Evolutionary conservation across 2,888 invertebrate genomes (phyloP).

Genomic region (Apotomis betuletana): DNA sequence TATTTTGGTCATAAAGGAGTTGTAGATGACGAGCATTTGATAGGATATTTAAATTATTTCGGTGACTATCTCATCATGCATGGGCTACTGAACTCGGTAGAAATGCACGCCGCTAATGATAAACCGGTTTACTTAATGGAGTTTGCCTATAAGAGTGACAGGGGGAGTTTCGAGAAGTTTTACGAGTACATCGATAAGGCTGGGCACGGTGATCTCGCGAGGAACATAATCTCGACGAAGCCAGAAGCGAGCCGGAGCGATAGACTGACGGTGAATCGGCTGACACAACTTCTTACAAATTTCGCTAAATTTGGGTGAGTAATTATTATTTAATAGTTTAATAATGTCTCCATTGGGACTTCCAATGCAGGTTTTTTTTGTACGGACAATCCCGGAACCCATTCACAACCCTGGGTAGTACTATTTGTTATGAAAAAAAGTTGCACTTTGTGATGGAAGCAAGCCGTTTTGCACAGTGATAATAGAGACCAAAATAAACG

Average conservation of each 20-base stretch:
- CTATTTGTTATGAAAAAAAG: too few relatives aligned
- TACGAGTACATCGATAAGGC: constrained; percentile 19
- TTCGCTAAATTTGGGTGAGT: constrained; percentile 19
- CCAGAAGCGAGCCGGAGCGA: constrained; percentile 5
- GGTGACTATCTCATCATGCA: constrained; percentile 21
- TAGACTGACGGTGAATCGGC: neutral
- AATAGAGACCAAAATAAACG: too few relatives aligned
- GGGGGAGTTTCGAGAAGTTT: constrained; percentile 48
- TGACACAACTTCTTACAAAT: constrained; percentile 4
- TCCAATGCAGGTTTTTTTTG: too few relatives aligned
- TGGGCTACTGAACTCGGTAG: constrained; percentile 4
- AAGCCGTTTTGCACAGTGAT: too few relatives aligned
- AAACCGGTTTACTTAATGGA: constrained; percentile 49
- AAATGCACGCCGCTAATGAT: neutral
- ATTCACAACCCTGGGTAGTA: too few relatives aligned
- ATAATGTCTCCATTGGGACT: neutral
- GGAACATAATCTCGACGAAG: constrained; percentile 1
- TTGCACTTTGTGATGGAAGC: too few relatives aligned
- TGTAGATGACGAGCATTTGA: constrained; percentile 7
- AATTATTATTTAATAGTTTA: neutral
- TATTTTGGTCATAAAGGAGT: constrained; percentile 4
- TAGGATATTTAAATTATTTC: constrained; percentile 20
- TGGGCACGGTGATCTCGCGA: constrained; percentile 17
- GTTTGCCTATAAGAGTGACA: constrained; percentile 52
- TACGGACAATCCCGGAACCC: too few relatives aligned